Conservation (phyloP, 2,888 invertebrate genomes). For the Dromius quadrimaculatus region DNA sequence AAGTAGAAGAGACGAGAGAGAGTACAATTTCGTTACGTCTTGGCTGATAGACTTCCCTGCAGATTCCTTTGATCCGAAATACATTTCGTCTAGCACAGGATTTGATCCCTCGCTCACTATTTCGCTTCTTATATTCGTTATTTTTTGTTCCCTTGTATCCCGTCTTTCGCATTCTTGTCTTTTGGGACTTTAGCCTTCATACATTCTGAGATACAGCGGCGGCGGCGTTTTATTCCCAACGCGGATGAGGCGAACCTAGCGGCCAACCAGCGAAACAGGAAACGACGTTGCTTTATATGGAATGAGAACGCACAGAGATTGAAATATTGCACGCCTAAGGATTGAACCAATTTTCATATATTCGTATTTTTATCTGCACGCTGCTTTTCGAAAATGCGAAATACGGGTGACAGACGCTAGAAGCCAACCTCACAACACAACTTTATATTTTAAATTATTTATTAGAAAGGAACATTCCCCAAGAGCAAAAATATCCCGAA, state of each 20-base stretch:
- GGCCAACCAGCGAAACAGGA: slow-evolving; percentile 64
- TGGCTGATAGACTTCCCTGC: slow-evolving; percentile 44
- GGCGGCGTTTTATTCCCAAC: slow-evolving; percentile 61
- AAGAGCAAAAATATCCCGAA: too few species aligned
- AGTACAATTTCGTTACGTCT: slow-evolving; percentile 41
- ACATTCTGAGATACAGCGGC: slow-evolving; percentile 53
- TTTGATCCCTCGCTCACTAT: slow-evolving; percentile 61
- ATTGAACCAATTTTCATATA: slow-evolving; percentile 66
- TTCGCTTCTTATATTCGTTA: slow-evolving; percentile 63
- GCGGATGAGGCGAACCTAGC: slow-evolving; percentile 21
- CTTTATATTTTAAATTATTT: too few species aligned
- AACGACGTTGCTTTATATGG: slow-evolving; percentile 61
- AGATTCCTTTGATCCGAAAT: slow-evolving; percentile 65
- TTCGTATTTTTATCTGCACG: slow-evolving; percentile 58
- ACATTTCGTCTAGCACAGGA: slow-evolving; percentile 60
- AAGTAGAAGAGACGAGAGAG: slow-evolving; percentile 9
- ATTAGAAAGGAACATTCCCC: too few species aligned
- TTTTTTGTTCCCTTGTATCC: slow-evolving; percentile 58
- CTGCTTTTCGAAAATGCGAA: slow-evolving; percentile 45
- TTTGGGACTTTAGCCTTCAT: slow-evolving; percentile 66
- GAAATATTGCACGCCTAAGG: slow-evolving; percentile 66
- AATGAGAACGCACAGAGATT: slow-evolving; percentile 59
- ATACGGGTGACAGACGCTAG: slow-evolving; percentile 40
- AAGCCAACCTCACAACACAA: too few species aligned
- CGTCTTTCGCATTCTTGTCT: slow-evolving; percentile 65